Base-by-base conservation (phyloP, 2,888 invertebrate genomes). In the Allacma fusca region DNA sequence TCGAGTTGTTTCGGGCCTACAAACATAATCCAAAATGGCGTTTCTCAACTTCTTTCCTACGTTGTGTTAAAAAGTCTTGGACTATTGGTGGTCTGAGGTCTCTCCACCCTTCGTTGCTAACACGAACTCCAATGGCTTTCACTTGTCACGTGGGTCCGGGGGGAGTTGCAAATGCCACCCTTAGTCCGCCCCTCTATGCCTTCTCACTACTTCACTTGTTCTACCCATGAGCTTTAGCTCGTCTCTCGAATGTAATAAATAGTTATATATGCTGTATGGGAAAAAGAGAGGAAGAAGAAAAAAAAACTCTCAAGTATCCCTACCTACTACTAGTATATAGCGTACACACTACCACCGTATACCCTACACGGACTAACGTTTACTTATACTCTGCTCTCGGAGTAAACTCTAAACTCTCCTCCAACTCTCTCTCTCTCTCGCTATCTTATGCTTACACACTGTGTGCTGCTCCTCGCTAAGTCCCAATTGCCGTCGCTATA, bases 1-100 rank as follows among this genome's bases (percentile, higher is more conserved):
- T 62, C 26, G 62, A 62, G 62, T 62, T 62, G 62, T 62, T 62
- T 78, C 80, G 80, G 81, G 80, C 81, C 83, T 81, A 81, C 81
- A 83, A 83, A 81, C 62, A 62, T 62, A 62, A 62, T 62, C 83
- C 83, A 83, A 83, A 83, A 83, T 83, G 83, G 83, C 83, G 82
- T 81, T 79, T 80, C 70, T 69, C 74, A 78, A 78, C 78, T 76
- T 80, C 78, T 78, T 78, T 78, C 78, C 78, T 78, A 74, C 43
- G 72, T 40, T 57, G 50, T 50, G 67, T 75, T 79, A 77, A 69
- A 75, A 79, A 75, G 50, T 44, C 65, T 62, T 50, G 71, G 69
- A 50, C 71, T 43, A 81, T 81, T 81, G 83, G 83, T 75, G 68
- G 72, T 21, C 29, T 13, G 19, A 13, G 0, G 0, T 75, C 72